phyloP scores from a whole-genome alignment of 2,888 invertebrate genomes.

The Apeira syringaria region DNA sequence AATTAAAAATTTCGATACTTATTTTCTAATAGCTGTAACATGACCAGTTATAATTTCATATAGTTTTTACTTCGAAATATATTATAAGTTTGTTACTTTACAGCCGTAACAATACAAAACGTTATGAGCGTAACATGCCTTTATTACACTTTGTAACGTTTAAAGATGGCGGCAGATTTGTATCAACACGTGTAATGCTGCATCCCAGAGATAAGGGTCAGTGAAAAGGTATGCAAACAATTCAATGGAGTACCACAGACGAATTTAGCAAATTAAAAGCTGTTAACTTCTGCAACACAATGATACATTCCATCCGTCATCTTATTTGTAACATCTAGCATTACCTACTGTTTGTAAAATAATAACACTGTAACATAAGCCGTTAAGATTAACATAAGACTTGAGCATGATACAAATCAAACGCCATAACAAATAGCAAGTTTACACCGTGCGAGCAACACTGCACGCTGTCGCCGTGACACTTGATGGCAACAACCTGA shows the following conservation, averaged over 20 bases:
- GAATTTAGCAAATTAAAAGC: no score
- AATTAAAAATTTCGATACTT: slow-evolving; percentile 3
- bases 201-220: no score
- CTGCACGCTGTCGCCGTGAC: no score
- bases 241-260: no score
- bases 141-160: slow-evolving; percentile 9
- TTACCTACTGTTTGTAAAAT: slow-evolving; percentile 5
- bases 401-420: no score
- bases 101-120: slow-evolving; percentile 11
- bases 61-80: slow-evolving; percentile 21
- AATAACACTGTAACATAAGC: slow-evolving; percentile 9
- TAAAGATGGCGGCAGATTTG: neutral
- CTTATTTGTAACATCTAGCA: neutral
- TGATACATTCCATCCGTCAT: neutral
- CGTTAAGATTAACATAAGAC: neutral
- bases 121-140: slow-evolving; percentile 5
- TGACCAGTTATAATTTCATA: slow-evolving; percentile 19
- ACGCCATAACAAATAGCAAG: neutral
- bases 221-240: no score
- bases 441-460: neutral
- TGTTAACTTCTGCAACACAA: no score
- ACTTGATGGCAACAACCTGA: neutral
- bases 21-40: slow-evolving; percentile 1
- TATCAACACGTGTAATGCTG: neutral
- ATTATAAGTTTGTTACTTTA: slow-evolving; percentile 8